phyloP scores from a whole-genome alignment of 37 sponge, comb jelly and placozoan species.

The Aplysina aerophoba region DNA sequence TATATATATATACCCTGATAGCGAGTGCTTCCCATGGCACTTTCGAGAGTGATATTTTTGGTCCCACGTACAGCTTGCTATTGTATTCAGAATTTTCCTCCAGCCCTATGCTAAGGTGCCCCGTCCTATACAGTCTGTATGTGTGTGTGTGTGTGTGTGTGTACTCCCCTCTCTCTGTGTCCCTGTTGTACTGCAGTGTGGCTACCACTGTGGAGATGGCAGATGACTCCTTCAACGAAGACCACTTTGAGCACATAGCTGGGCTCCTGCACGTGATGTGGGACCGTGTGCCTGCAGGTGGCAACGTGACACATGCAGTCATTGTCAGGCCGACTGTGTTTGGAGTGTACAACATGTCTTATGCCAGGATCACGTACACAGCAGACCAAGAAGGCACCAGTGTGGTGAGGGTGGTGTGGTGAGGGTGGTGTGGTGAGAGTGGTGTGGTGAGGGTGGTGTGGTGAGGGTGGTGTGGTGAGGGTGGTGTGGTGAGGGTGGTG shows the following conservation, averaged over 20 bases:
- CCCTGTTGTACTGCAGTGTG: constrained; percentile 34
- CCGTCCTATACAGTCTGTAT: background rate
- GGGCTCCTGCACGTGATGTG: constrained; percentile 60
- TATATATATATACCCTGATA: too few relatives aligned
- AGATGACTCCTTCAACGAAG: constrained; percentile 61
- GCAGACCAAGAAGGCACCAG: background rate
- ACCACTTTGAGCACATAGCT: constrained; percentile 52
- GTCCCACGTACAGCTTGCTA: too few relatives aligned
- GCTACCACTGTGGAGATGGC: constrained; percentile 58
- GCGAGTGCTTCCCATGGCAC: too few relatives aligned
- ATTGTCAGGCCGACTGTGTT: constrained; percentile 51
- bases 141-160: background rate
- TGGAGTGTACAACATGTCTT: constrained; percentile 82
- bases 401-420: constrained; percentile 15
- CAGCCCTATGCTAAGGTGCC: too few relatives aligned
- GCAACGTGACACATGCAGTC: constrained; percentile 82
- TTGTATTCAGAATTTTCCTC: too few relatives aligned
- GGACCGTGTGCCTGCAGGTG: constrained; percentile 69
- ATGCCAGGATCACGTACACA: constrained; percentile 68
- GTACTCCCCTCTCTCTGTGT: background rate
- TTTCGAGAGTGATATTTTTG: too few relatives aligned
- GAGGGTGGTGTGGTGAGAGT: too few relatives aligned
- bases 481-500: too few relatives aligned
- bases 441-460: too few relatives aligned
- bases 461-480: too few relatives aligned